Evolutionary conservation across 2,888 invertebrate genomes (phyloP), one percentile per base, ranked within the genome.

Genomic region (Acanthosoma haemorrhoidale): DNA sequence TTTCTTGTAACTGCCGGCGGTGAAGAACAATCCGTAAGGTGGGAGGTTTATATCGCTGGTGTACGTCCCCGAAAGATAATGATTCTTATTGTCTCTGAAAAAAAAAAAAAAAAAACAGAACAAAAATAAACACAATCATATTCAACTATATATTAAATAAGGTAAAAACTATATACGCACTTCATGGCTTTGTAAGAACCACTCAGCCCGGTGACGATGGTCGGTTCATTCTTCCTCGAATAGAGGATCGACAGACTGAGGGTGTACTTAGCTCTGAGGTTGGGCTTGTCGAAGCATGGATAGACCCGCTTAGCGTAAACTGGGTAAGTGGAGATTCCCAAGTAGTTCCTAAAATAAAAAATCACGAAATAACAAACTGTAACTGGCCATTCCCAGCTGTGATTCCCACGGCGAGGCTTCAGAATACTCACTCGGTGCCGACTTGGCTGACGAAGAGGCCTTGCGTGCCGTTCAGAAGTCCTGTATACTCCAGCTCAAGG

Each of bases 1-100:
- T 16, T 60, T 9, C 4, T 13, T 4, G 9, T 60, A 60, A 16
- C 13, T 60, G 13, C 60, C 60, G 21, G 32, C 29, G 1, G 60
- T 60, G 13, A 60, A 60, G 60, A n/a, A 60, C 13, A 60, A 2
- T 32, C 60, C 60, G n/a, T 60, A 60, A 2, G 60, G 60, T 4
- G 60, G 60, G 2, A 60, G 15, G n/a, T 16, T 9, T 1, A 36
- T 13, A 18, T 29, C 16, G 11, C 32, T 60, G 32, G 1, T 2
- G 15, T 60, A 51, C 21, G 13, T 18, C 5, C 5, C 51, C n/a
- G 51, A 25, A 21, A 51, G 2, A n/a, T n/a, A n/a, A n/a, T n/a
- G n/a, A n/a, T n/a, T n/a, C n/a, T n/a, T n/a, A n/a, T n/a, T n/a
- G n/a, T n/a, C n/a, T n/a, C n/a, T n/a, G n/a, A n/a, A n/a, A n/a